phyloP scores from a whole-genome alignment of 2,797 vertebrate genomes.

The Lutjanus argentimaculatus region DNA sequence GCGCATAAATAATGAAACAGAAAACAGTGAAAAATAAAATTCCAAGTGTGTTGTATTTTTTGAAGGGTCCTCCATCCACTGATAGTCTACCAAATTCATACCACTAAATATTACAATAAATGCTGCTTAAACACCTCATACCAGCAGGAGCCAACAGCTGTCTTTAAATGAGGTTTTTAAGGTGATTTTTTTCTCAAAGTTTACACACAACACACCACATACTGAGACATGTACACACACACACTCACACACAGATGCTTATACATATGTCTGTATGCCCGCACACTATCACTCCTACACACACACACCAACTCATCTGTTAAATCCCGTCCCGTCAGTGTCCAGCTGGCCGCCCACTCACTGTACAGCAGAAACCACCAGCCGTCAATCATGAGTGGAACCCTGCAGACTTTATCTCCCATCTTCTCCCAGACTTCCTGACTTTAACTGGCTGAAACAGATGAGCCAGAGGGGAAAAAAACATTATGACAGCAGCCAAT shows the following conservation, averaged over 20 bases:
- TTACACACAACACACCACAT: background rate
- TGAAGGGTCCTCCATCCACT: background rate
- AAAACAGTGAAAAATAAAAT: background rate
- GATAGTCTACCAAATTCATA: background rate
- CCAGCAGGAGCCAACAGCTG: background rate
- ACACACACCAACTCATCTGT: constrained; percentile 22
- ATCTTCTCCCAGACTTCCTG: constrained; percentile 30
- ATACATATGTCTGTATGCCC: background rate
- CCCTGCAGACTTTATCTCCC: constrained; percentile 44
- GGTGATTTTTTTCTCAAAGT: background rate
- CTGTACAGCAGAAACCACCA: constrained; percentile 32
- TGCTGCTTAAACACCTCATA: background rate
- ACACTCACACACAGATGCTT: constrained; percentile 12
- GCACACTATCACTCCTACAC: background rate
- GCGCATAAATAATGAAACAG: background rate
- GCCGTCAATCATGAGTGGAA: constrained; percentile 59
- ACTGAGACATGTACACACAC: background rate
- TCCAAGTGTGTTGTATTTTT: background rate
- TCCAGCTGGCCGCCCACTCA: constrained; percentile 49
- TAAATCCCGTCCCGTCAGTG: constrained; percentile 13
- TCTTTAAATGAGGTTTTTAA: background rate
- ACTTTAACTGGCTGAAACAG: constrained; percentile 41
- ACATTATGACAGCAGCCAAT: constrained; percentile 26
- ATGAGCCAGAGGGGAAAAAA: background rate
- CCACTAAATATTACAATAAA: background rate